Conservation (phyloP, 2,113 vertebrate species). For the Embiotoca jacksoni region DNA sequence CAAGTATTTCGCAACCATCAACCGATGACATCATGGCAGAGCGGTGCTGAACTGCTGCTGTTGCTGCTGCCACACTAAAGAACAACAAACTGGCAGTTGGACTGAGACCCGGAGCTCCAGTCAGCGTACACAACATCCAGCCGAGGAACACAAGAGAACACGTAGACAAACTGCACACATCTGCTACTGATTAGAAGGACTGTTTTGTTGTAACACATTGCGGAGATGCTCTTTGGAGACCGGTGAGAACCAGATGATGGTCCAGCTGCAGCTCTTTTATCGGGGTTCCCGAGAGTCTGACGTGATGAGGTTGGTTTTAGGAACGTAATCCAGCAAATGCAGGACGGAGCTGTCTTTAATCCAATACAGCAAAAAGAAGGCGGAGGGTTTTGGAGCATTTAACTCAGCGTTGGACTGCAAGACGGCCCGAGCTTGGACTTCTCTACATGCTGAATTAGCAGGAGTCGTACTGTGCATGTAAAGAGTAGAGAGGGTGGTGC, state of each 20-base stretch:
- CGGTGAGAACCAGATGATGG: slow-evolving; percentile 29
- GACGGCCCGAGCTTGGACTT: neutral
- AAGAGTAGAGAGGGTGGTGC: too few species aligned
- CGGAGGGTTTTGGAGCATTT: neutral
- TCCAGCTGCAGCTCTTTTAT: slow-evolving; percentile 30
- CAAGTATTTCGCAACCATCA: slow-evolving; percentile 66
- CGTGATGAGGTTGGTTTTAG: slow-evolving; percentile 32
- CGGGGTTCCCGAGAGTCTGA: neutral
- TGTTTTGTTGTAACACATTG: slow-evolving; percentile 31
- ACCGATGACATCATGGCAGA: slow-evolving; percentile 62
- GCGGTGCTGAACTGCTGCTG: slow-evolving; percentile 8
- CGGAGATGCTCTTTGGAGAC: slow-evolving; percentile 34
- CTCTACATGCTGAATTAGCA: neutral
- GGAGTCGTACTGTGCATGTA: too few species aligned
- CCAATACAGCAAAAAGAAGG: neutral
- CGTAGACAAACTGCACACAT: slow-evolving; percentile 56
- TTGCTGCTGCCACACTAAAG: slow-evolving; percentile 24
- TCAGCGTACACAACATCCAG: slow-evolving; percentile 29
- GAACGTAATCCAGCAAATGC: slow-evolving; percentile 12
- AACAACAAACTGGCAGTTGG: slow-evolving; percentile 44
- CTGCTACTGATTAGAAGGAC: slow-evolving; percentile 66
- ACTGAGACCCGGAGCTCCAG: slow-evolving; percentile 8
- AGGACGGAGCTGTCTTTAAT: neutral
- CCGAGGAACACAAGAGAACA: slow-evolving; percentile 30
- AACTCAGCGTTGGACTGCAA: neutral